Base-by-base conservation (phyloP, 2,113 vertebrate genomes). In the Pundamilia nyererei region DNA sequence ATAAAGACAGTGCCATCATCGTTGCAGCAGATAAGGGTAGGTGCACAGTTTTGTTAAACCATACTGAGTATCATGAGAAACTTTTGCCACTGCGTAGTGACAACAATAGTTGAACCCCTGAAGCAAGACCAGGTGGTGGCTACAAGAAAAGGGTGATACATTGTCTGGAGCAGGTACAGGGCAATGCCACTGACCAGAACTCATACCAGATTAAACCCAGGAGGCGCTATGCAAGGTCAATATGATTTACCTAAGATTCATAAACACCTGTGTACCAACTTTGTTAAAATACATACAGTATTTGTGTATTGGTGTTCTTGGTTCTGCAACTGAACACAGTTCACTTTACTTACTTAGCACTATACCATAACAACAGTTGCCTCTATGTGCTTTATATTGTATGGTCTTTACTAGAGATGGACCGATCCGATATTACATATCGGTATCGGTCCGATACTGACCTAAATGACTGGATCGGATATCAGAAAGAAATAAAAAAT, bases 1-100 rank as follows among this genome's bases (percentile, higher is more conserved):
- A 38, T 38, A 42, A 24, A 11, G 5, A 21, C n/a, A 6, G 7
- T 2, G n/a, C 5, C 35, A 40, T 70, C n/a, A 24, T 70, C n/a
- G 2, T 70, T 15, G 12, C 5, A 8, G 11, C 35, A 68, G n/a
- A 40, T 21, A 24, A 70, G 12, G 35, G 62, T 14, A 42, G 65
- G 65, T 70, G 35, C 65, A 65, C 33, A n/a, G 35, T 21, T 68
- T 68, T 68, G 33, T 13, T 68, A 40, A 68, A 68, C 62, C 35
- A 68, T 38, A 13, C 11, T 21, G 33, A 40, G 10, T 68, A 40
- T 68, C 62, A 24, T 68, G 35, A 21, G 35, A 21, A 68, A 13
- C 1, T 5, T 21, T 12, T 40, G 6, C 11, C 33, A 21, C 35
- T 21, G 6, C 4, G 1, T 40, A 40, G 35, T 40, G 35, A 68